A percentile compares a stretch with the other conserved stretches of the same genome.
These are phyloP conservation scores for Acanthurus tractus DNA, from an alignment of 2,797 vertebrate species.

Conservation along the genomic window DNA sequence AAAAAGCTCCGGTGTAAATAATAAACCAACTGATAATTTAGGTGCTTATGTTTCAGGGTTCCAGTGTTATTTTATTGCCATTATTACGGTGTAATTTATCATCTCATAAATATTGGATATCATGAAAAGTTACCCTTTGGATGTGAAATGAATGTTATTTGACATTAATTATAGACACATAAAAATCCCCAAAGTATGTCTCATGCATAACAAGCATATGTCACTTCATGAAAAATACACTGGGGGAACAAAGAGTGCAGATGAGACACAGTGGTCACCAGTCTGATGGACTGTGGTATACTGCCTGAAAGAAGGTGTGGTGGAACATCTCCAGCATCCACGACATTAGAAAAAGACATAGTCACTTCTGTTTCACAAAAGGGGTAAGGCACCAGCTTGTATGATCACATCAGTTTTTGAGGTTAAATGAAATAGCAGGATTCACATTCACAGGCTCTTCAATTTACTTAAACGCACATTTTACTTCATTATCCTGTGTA, in stretches of 20 bases:
- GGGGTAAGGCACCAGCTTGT: conserved; percentile 25
- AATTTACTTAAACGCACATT: conserved; percentile 15
- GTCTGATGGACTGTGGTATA: neutral
- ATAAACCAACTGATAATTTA: too few relatives aligned
- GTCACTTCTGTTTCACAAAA: neutral
- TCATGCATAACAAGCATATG: neutral
- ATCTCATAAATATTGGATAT: too few relatives aligned
- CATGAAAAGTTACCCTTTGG: too few relatives aligned
- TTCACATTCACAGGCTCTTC: conserved; percentile 9
- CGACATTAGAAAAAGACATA: neutral
- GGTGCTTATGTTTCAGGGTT: too few relatives aligned
- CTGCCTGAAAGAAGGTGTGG: too few relatives aligned
- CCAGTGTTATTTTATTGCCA: too few relatives aligned
- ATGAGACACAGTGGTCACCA: neutral
- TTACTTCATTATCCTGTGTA: conserved; percentile 7
- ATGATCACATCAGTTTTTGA: neutral
- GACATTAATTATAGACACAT: neutral
- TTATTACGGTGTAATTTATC: neutral
- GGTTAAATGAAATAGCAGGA: neutral
- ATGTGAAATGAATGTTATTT: neutral
- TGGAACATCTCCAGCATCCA: too few relatives aligned
- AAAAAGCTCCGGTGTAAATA: too few relatives aligned
- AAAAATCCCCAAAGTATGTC: neutral
- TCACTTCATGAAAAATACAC: neutral
- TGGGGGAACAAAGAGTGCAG: neutral